phyloP scores from a whole-genome alignment of 2,888 invertebrate genomes.

The Noctua janthina region DNA sequence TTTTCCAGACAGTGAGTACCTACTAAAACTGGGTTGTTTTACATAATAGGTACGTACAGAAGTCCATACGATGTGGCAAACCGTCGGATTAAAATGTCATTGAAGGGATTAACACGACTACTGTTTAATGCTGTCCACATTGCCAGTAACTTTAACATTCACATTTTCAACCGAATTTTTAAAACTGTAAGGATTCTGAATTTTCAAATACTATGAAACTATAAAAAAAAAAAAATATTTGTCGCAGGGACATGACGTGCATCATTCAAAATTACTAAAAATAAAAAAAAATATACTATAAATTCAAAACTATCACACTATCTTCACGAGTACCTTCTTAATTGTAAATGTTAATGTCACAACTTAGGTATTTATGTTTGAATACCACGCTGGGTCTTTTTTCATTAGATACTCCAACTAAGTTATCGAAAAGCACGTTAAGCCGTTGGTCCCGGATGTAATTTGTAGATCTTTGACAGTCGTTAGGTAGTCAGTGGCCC shows the following conservation, averaged over 20 bases:
- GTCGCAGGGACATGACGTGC: too few species aligned
- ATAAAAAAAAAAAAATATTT: too few species aligned
- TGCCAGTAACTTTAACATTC: neutral
- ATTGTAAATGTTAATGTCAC: neutral
- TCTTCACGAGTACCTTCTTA: neutral
- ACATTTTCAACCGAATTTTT: neutral
- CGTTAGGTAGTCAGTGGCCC: too few species aligned
- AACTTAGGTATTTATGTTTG: neutral
- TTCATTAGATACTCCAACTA: neutral
- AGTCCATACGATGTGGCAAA: neutral
- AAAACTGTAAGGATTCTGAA: neutral
- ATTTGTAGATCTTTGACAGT: too few species aligned
- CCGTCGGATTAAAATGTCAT: neutral
- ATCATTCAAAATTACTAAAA: too few species aligned
- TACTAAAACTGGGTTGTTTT: conserved; percentile 32
- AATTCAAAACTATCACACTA: neutral
- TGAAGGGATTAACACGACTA: conserved; percentile 13
- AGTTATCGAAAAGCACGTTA: too few species aligned
- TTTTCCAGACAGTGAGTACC: conserved; percentile 24
- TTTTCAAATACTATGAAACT: neutral
- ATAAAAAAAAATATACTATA: too few species aligned
- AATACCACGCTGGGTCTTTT: neutral
- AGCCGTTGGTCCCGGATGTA: too few species aligned
- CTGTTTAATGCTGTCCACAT: neutral
- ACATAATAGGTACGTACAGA: conserved; percentile 22